Evolutionary conservation across 1,140 invertebrate genomes (phyloP).

Genomic region (Matsumurasca onukii): DNA sequence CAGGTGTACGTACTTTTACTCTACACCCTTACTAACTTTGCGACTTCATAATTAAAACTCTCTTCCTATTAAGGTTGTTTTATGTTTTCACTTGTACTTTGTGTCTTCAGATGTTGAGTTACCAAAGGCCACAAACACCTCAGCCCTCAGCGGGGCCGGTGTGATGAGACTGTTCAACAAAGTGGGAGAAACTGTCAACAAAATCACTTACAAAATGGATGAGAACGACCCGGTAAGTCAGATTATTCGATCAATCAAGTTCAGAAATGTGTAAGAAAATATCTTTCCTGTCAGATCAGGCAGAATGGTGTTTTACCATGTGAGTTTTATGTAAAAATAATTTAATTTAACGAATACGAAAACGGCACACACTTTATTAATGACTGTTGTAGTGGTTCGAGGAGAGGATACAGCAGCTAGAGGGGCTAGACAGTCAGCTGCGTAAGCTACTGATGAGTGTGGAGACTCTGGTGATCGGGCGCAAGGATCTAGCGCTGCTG

Average conservation of each 20-base stretch:
- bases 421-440: conserved; percentile 87
- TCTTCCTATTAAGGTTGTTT: no score
- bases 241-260: no score
- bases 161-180: conserved; percentile 94
- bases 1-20: no score
- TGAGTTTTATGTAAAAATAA: conserved; percentile 21
- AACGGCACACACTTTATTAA: no score
- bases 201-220: conserved; percentile 99
- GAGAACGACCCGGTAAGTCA: conserved; percentile 95
- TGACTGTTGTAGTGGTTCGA: conserved; percentile 96
- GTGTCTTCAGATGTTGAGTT: conserved; percentile 75
- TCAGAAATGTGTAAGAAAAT: no score
- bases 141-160: conserved; percentile 93
- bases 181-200: conserved; percentile 97
- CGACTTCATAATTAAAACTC: no score
- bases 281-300: no score
- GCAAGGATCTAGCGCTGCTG: conserved; percentile 79
- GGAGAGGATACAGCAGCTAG: conserved; percentile 90
- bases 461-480: conserved; percentile 82
- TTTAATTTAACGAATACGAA: conserved; percentile 35
- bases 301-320: no score
- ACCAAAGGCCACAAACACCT: conserved; percentile 94
- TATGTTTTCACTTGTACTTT: conserved; percentile 26
- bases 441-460: conserved; percentile 85
- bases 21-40: no score